Percentiles rank a stretch among this genome's conserved stretches.
Evolutionary conservation across 2,113 vertebrate species (phyloP).

Genomic region (Pachyramphus minor): DNA sequence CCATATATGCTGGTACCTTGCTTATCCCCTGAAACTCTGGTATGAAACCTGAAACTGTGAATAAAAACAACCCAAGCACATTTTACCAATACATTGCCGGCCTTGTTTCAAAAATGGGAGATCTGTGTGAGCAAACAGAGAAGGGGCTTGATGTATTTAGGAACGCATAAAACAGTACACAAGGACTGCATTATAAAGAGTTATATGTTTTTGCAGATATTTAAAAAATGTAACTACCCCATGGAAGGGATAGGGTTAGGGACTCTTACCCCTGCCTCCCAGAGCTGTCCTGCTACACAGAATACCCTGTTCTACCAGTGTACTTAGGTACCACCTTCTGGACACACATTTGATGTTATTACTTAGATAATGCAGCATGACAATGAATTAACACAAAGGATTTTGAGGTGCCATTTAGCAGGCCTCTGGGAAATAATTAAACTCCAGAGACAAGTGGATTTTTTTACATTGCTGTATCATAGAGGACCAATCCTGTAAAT

Average conservation of each 20-base stretch:
- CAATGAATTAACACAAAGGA: background rate
- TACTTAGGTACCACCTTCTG: background rate
- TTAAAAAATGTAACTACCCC: background rate
- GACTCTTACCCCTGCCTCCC: background rate
- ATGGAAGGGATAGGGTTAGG: background rate
- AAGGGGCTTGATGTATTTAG: background rate
- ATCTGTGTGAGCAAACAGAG: background rate
- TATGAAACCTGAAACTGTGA: background rate
- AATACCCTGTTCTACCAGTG: background rate
- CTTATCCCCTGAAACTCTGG: background rate
- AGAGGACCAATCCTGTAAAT: background rate
- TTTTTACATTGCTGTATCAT: background rate
- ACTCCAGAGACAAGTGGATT: background rate
- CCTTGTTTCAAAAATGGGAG: background rate
- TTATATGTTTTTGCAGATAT: background rate
- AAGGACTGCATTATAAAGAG: background rate
- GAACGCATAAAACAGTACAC: background rate
- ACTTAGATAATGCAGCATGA: background rate
- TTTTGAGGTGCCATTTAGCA: background rate
- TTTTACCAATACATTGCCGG: background rate
- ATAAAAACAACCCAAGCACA: background rate
- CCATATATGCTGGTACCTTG: background rate
- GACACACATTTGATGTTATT: background rate
- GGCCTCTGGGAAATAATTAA: background rate
- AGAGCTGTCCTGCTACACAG: background rate